Conservation (phyloP, 2,888 invertebrate genomes). For the Elegia similella region DNA sequence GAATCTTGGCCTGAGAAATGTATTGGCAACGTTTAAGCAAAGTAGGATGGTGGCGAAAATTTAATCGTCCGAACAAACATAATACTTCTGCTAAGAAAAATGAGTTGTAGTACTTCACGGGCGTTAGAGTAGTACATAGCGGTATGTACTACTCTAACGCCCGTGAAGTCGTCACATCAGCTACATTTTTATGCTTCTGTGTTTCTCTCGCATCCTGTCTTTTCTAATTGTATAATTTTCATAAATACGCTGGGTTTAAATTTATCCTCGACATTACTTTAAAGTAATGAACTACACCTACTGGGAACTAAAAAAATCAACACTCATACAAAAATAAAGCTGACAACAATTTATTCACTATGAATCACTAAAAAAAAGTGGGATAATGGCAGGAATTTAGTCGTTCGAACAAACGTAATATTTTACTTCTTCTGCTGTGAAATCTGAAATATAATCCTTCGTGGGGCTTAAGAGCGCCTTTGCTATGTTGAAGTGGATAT, state of each 20-base stretch:
- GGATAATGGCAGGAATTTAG: slow-evolving; percentile 42
- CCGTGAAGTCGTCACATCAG: no score
- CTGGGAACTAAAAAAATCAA: no score
- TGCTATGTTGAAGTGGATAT: not conserved
- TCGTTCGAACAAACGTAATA: slow-evolving; percentile 45
- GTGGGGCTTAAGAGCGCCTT: slow-evolving; percentile 32
- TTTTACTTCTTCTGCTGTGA: slow-evolving; percentile 34
- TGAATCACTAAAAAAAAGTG: slow-evolving; percentile 48
- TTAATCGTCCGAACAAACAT: slow-evolving; percentile 48
- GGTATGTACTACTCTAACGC: no score
- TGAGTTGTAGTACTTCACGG: slow-evolving; percentile 37
- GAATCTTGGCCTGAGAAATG: slow-evolving; percentile 48
- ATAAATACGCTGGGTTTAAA: no score
- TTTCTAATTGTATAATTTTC: no score
- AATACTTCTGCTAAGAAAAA: slow-evolving; percentile 38
- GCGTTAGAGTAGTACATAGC: no score
- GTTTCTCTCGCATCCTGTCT: no score
- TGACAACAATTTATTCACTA: not conserved
- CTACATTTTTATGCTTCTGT: no score
- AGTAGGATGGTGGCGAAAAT: slow-evolving; percentile 36
- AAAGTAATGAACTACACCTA: no score
- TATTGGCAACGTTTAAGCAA: slow-evolving; percentile 32
- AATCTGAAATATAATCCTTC: slow-evolving; percentile 40
- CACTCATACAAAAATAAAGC: no score
- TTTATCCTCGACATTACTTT: no score